Percentiles rank a stretch among this genome's conserved stretches.
phyloP scores from a whole-genome alignment of 2,888 invertebrate species.

The Catonia carolina region DNA sequence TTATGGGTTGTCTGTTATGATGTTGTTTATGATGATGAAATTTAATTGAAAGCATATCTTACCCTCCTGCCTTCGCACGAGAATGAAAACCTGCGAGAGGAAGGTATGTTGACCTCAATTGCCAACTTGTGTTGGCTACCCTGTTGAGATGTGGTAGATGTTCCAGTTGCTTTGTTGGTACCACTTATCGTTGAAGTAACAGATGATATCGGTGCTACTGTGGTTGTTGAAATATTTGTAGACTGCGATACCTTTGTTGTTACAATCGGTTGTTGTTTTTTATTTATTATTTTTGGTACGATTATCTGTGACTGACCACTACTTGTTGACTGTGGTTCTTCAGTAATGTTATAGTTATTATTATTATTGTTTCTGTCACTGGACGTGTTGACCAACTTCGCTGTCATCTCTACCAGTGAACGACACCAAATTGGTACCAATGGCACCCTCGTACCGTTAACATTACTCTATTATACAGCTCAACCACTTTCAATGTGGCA shows the following conservation, averaged over 20 bases:
- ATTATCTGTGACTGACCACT: slow-evolving; percentile 6
- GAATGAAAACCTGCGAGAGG: slow-evolving; percentile 19
- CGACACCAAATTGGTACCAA: neutral
- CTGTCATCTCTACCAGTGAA: slow-evolving; percentile 19
- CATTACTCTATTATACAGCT: too few species aligned
- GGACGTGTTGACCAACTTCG: slow-evolving; percentile 16
- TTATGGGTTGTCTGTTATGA: too few species aligned
- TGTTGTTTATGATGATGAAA: too few species aligned
- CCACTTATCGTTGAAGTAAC: neutral
- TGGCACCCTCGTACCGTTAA: neutral
- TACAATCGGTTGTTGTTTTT: neutral
- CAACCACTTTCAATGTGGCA: too few species aligned
- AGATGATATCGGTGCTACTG: too few species aligned
- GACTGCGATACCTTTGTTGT: too few species aligned
- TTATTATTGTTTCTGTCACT: slow-evolving; percentile 26
- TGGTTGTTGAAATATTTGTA: too few species aligned
- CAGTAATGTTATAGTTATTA: neutral
- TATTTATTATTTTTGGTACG: slow-evolving; percentile 8
- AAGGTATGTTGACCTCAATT: slow-evolving; percentile 22
- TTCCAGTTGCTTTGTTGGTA: too few species aligned
- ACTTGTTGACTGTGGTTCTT: slow-evolving; percentile 7
- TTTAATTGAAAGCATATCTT: too few species aligned
- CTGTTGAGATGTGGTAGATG: slow-evolving; percentile 8
- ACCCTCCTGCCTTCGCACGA: slow-evolving; percentile 29
- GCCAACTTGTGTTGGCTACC: slow-evolving; percentile 9